Evolutionary conservation across 2,888 invertebrate species (phyloP).

Genomic region (Neocrepidodera transversa): DNA sequence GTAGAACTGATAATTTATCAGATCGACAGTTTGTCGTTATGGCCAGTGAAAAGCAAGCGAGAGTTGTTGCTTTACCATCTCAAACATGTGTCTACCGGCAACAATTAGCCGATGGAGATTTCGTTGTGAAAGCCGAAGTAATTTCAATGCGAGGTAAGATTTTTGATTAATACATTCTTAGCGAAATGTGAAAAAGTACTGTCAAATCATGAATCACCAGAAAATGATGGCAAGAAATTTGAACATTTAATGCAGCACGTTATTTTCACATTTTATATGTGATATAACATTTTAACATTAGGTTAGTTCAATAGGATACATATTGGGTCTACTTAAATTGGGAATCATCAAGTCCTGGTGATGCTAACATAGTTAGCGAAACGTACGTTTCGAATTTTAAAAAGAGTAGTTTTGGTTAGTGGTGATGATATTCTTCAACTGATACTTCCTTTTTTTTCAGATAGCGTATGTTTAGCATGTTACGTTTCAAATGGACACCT

Average conservation of each 20-base stretch:
- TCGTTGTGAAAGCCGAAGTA: conserved; percentile 93
- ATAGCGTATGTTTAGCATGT: conserved; percentile 92
- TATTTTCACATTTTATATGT: no score
- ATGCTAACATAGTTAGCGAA: no score
- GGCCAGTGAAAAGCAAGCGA: conserved; percentile 93
- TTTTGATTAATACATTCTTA: not conserved
- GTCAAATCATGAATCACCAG: not conserved
- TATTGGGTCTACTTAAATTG: no score
- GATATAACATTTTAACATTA: no score
- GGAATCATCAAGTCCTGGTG: no score
- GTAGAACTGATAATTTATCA: conserved; percentile 62
- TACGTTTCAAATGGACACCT: conserved; percentile 95
- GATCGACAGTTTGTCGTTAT: conserved; percentile 94
- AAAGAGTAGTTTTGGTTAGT: no score
- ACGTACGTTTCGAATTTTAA: no score
- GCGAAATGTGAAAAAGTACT: not conserved
- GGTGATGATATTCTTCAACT: no score
- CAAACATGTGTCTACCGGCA: conserved; percentile 94
- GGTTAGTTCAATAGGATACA: no score
- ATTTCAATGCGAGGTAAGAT: conserved; percentile 86
- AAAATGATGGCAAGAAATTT: no score
- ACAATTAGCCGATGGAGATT: conserved; percentile 91
- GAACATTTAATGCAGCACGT: no score
- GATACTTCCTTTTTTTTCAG: no score
- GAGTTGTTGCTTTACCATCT: conserved; percentile 92